A percentile compares a stretch with the other conserved stretches of the same genome.
Evolutionary conservation across 2,888 invertebrate species (phyloP).

Genomic region (Heliothis peltigera): DNA sequence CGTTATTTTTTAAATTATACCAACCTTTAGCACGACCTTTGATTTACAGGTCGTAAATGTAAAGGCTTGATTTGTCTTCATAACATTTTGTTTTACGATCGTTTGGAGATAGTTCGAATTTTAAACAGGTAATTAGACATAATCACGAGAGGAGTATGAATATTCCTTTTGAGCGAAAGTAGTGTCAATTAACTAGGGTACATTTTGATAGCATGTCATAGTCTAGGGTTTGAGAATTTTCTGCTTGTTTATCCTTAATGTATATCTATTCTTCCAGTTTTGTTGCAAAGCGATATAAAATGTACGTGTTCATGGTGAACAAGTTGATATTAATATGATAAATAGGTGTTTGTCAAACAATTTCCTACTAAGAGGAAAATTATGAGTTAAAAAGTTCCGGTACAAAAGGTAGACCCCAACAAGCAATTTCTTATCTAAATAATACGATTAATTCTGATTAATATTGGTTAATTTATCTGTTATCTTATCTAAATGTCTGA

Average conservation of each 20-base stretch:
- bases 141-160: constrained; percentile 26
- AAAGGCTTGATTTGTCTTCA: constrained; percentile 2
- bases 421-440: no score
- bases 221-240: constrained; percentile 53
- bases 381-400: no score
- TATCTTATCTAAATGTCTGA: no score
- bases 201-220: constrained; percentile 28
- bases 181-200: constrained; percentile 42
- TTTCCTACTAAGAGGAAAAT: no score
- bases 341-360: not conserved
- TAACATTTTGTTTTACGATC: constrained; percentile 28
- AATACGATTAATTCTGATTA: no score
- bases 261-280: constrained; percentile 58
- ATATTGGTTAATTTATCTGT: no score
- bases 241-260: no score
- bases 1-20: constrained; percentile 17
- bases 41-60: constrained; percentile 36
- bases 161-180: constrained; percentile 44
- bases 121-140: constrained; percentile 43
- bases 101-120: constrained; percentile 31
- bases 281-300: constrained; percentile 62
- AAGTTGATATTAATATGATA: constrained; percentile 30
- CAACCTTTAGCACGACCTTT: constrained; percentile 26
- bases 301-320: constrained; percentile 52
- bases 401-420: no score